phyloP scores from a whole-genome alignment of 1,140 invertebrate genomes.

The Bombus confusus region DNA sequence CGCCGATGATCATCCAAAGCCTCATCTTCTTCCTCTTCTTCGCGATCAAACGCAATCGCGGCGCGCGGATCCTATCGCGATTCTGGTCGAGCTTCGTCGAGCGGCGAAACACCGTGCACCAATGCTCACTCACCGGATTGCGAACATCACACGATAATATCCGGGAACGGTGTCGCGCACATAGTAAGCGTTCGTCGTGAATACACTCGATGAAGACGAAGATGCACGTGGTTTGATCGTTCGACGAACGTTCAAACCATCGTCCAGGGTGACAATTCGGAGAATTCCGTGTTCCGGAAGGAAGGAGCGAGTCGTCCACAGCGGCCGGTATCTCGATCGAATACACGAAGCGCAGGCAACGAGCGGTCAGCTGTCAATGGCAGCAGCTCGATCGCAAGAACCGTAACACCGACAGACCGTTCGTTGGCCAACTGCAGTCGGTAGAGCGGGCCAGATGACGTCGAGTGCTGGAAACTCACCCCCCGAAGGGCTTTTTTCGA shows the following conservation, averaged over 20 bases:
- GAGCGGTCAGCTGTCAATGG: conserved; percentile 20
- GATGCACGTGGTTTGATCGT: too few relatives aligned
- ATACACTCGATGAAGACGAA: neutral
- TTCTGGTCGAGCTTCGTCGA: conserved; percentile 10
- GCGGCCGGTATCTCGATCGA: neutral
- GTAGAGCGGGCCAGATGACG: conserved; percentile 5
- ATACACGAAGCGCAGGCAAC: neutral
- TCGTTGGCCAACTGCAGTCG: conserved; percentile 65
- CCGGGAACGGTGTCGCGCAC: neutral
- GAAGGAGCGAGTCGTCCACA: neutral
- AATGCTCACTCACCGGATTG: conserved; percentile 53
- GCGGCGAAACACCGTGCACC: conserved; percentile 48
- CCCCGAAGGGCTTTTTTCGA: conserved; percentile 58
- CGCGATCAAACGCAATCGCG: neutral
- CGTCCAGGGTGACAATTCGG: conserved; percentile 2
- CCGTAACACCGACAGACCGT: conserved; percentile 40
- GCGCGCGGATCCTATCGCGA: neutral
- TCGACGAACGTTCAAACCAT: conserved; percentile 21
- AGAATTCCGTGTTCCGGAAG: neutral
- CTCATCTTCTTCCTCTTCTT: conserved; percentile 68
- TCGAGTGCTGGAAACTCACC: conserved; percentile 62
- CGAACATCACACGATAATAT: conserved; percentile 53
- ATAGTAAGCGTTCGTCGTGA: neutral
- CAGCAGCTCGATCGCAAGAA: conserved; percentile 19
- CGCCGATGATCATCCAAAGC: conserved; percentile 75